Evolutionary conservation across 2,888 invertebrate species (phyloP).

Genomic region (Nemapogon koenigi): DNA sequence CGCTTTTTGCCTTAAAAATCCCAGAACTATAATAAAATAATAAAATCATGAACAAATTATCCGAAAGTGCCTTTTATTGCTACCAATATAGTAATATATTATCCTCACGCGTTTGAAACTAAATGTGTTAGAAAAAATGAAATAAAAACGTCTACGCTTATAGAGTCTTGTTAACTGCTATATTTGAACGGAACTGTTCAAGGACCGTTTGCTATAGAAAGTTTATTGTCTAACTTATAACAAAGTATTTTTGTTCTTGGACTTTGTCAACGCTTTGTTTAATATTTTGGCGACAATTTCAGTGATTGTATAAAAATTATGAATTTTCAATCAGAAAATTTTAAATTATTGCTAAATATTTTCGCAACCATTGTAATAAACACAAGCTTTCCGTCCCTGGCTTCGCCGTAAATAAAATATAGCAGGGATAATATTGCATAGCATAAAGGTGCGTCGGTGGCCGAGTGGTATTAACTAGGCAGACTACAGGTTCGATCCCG

Average conservation of each 20-base stretch:
- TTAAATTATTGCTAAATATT: too few relatives aligned
- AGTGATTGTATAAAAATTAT: too few relatives aligned
- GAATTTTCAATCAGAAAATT: too few relatives aligned
- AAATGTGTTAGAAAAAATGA: constrained; percentile 15
- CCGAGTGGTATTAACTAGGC: too few relatives aligned
- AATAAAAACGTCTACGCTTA: too few relatives aligned
- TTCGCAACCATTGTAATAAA: too few relatives aligned
- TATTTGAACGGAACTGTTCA: constrained; percentile 38
- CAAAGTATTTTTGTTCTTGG: constrained; percentile 44
- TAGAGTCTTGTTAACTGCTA: constrained; percentile 35
- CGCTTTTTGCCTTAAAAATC: constrained; percentile 32
- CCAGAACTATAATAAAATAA: constrained; percentile 43
- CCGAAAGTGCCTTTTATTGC: constrained; percentile 42
- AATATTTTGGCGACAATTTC: constrained; percentile 3
- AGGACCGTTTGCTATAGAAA: constrained; percentile 44
- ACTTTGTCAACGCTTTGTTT: constrained; percentile 28
- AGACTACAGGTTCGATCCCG: too few relatives aligned
- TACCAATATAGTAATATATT: constrained; percentile 53
- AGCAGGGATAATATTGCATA: too few relatives aligned
- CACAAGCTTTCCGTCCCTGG: too few relatives aligned
- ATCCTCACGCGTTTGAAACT: constrained; percentile 37
- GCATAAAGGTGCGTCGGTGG: too few relatives aligned
- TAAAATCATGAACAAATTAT: constrained; percentile 48
- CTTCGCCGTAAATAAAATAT: too few relatives aligned
- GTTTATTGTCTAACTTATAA: constrained; percentile 35